Evolutionary conservation across 35 echinoderm and acorn worm genomes (phyloP).

Genomic region (Ophioderma brevispina): DNA sequence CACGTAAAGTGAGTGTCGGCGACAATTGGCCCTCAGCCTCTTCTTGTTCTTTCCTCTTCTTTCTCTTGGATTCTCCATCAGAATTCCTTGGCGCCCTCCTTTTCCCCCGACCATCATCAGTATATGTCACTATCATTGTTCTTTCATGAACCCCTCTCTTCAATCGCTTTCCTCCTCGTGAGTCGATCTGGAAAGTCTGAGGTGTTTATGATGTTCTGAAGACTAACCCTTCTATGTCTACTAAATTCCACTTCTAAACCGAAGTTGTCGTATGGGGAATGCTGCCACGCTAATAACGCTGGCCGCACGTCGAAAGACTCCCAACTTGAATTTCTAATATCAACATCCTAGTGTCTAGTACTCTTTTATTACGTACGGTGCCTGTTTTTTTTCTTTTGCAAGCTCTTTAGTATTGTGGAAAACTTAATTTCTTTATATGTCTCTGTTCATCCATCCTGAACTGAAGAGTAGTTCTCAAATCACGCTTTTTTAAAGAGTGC

Average conservation of each 20-base stretch:
- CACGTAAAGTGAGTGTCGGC: constrained; percentile 75
- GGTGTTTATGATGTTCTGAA: constrained; percentile 67
- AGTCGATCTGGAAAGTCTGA: constrained; percentile 57
- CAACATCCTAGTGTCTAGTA: constrained; percentile 84
- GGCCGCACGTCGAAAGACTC: constrained; percentile 92
- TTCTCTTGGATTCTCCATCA: constrained; percentile 34
- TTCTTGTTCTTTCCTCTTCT: constrained; percentile 54
- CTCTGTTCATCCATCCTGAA: background rate
- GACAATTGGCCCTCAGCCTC: constrained; percentile 76
- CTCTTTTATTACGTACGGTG: constrained; percentile 92
- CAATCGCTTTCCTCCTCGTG: constrained; percentile 44
- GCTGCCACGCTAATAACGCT: constrained; percentile 71
- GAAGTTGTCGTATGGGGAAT: constrained; percentile 65
- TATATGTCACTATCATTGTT: constrained; percentile 83
- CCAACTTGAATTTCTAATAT: constrained; percentile 80
- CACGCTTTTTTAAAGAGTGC: constrained; percentile 38
- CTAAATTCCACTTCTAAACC: constrained; percentile 87
- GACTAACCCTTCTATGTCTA: constrained; percentile 50
- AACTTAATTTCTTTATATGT: constrained; percentile 81
- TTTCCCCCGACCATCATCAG: constrained; percentile 86
- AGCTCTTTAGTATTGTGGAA: constrained; percentile 93
- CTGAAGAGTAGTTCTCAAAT: background rate
- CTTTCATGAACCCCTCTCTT: constrained; percentile 76
- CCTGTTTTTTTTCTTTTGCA: constrained; percentile 70
- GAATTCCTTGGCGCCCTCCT: constrained; percentile 46